A percentile compares a stretch with the other conserved stretches of the same genome.
These are phyloP conservation scores for Potorous gilbertii DNA, from an alignment of 2,797 vertebrate genomes.

Conservation along the genomic window DNA sequence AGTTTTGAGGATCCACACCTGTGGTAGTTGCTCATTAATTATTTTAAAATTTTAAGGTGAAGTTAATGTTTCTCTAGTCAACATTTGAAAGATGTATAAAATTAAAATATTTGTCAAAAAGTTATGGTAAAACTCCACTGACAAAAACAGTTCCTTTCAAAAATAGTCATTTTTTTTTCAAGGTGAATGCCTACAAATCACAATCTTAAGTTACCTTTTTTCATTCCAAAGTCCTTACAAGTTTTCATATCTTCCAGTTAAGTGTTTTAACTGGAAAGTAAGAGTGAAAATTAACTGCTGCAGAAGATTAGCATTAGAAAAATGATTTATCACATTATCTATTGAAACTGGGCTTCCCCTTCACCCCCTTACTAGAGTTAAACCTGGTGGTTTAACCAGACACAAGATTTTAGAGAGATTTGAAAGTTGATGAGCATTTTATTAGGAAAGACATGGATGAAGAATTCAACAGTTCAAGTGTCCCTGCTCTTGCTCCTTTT, in stretches of 20 bases:
- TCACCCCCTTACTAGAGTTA: conserved; percentile 26
- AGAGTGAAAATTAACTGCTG: conserved; percentile 19
- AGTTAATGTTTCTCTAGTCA: not conserved
- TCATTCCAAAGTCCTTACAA: conserved; percentile 28
- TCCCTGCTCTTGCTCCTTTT: not conserved
- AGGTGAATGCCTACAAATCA: not conserved
- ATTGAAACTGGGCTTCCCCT: conserved; percentile 45
- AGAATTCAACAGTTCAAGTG: conserved; percentile 13
- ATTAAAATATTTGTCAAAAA: conserved; percentile 51
- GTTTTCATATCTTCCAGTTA: conserved; percentile 45
- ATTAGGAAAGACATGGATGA: conserved; percentile 42
- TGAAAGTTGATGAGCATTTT: conserved; percentile 7
- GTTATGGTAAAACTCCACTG: conserved; percentile 9
- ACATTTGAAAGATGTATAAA: conserved; percentile 31
- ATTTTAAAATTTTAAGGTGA: conserved; percentile 48
- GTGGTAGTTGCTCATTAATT: conserved; percentile 34
- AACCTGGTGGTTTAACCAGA: conserved; percentile 19
- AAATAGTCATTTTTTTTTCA: conserved; percentile 47
- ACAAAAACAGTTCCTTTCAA: conserved; percentile 35
- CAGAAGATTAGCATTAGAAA: conserved; percentile 36
- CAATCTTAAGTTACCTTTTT: conserved; percentile 39
- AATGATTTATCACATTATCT: conserved; percentile 20
- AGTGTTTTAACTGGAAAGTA: conserved; percentile 51
- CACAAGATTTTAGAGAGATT: conserved; percentile 35
- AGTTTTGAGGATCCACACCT: conserved; percentile 13